phyloP scores from a whole-genome alignment of 1,140 invertebrate genomes.

The Coelopa frigida region DNA sequence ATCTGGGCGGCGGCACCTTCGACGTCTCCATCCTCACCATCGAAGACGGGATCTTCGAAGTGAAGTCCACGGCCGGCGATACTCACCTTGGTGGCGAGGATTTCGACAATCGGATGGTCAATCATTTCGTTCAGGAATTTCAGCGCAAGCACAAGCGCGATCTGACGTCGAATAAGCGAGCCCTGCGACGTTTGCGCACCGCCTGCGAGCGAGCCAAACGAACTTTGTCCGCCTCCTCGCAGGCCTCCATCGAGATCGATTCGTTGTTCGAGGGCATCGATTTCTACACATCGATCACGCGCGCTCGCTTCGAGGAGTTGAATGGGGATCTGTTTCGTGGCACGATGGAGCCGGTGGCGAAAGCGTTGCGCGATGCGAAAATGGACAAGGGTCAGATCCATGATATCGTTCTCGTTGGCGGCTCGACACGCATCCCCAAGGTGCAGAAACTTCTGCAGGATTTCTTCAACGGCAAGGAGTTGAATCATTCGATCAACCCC shows the following conservation, averaged over 20 bases:
- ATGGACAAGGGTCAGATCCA: slow-evolving; percentile 87
- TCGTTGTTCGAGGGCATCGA: slow-evolving; percentile 92
- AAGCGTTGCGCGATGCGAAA: slow-evolving; percentile 86
- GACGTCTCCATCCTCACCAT: slow-evolving; percentile 95
- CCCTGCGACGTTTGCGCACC: slow-evolving; percentile 81
- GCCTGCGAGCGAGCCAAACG: slow-evolving; percentile 94
- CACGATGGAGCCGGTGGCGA: slow-evolving; percentile 94
- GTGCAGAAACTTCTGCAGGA: slow-evolving; percentile 91
- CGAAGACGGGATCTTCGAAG: slow-evolving; percentile 92
- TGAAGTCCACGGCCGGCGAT: slow-evolving; percentile 93
- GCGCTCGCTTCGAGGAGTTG: slow-evolving; percentile 90
- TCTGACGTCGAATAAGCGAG: slow-evolving; percentile 78
- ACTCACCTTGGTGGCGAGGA: slow-evolving; percentile 97
- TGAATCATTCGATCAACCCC: slow-evolving; percentile 94
- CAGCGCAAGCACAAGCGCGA: slow-evolving; percentile 96
- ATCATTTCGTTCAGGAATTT: slow-evolving; percentile 94
- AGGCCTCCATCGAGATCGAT: slow-evolving; percentile 91
- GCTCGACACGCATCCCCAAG: slow-evolving; percentile 96
- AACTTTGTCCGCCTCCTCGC: slow-evolving; percentile 87
- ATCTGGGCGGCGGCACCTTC: slow-evolving; percentile 95
- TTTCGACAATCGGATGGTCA: slow-evolving; percentile 89
- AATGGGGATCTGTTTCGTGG: slow-evolving; percentile 85
- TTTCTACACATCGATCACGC: slow-evolving; percentile 92
- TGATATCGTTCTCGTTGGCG: slow-evolving; percentile 95
- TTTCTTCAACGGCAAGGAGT: slow-evolving; percentile 95